Evolutionary conservation across 2,797 vertebrate genomes (phyloP), one percentile per base, ranked within the genome.

Genomic region (Erithacus rubecula): DNA sequence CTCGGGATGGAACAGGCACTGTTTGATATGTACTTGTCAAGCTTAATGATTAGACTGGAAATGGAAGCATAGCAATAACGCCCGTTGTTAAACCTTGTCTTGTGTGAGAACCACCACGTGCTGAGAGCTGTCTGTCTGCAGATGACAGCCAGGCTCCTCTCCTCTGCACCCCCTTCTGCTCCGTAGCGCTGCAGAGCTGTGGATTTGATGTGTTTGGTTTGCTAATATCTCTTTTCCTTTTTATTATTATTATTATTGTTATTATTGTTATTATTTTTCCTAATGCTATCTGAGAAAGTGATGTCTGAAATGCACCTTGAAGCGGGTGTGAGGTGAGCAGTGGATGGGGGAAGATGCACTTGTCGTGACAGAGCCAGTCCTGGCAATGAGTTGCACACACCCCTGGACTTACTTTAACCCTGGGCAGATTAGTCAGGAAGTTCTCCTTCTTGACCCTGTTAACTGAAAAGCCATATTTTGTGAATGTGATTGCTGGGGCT

Each of bases 381-480:
- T 20, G 47, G 63, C 1, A 12, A 10, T 2, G 4, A 2, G 22
- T 34, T 20, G 37, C 15, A 11, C 4, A 15, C 5, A 43, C 52
- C 55, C 39, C 70, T n/a, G 26, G 39, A 26, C 36, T 37, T 37
- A 36, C 4, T 63, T 58, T 43, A 60, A 44, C 56, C 56, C 56
- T 2, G 13, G 44, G 75, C 75, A 71, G 67, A 44, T 30, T 1
- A 2, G 51, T 43, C 1, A 21, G 64, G 83, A 56, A 59, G 52
- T 27, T 85, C 65, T 89, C 49, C 36, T 43, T 69, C 59, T 56
- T 62, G 63, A 58, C 32, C 64, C 65, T 34, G 36, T 52, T 65
- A 62, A 88, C 92, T 82, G 74, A 93, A 94, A 96, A 95, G 96
- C 95, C 95, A 94, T 97, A 94, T 94, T 95, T 91, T 94, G 67